These are phyloP conservation scores for Crotalus viridis DNA, from an alignment of 2,113 vertebrate species.

Conservation along the genomic window DNA sequence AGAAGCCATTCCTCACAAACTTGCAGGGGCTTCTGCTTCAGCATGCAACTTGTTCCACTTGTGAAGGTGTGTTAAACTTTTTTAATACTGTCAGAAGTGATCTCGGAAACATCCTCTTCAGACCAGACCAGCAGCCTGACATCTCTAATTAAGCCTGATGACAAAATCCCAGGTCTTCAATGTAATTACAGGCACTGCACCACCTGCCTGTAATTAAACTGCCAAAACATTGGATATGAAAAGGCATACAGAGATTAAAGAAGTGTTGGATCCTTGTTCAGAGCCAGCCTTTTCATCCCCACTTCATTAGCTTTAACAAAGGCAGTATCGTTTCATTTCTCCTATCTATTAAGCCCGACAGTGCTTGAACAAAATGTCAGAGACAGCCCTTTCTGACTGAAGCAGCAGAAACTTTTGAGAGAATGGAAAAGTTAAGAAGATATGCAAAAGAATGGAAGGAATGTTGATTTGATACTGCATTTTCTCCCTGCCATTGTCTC, in stretches of 20 bases:
- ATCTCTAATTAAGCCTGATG: constrained; percentile 60
- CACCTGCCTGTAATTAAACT: constrained; percentile 69
- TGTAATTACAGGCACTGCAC: constrained; percentile 56
- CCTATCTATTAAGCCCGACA: constrained; percentile 52
- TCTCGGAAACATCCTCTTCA: constrained; percentile 46
- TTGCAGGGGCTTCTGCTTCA: not conserved
- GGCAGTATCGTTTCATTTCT: constrained; percentile 53
- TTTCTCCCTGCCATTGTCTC: constrained; percentile 22
- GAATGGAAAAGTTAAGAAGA: not conserved
- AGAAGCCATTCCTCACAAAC: not conserved
- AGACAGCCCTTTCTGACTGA: constrained; percentile 6
- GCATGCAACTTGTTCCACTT: not conserved
- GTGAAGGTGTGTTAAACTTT: not conserved
- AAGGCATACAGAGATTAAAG: constrained; percentile 40
- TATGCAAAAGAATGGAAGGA: not conserved
- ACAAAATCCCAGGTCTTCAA: constrained; percentile 62
- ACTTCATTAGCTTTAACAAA: constrained; percentile 55
- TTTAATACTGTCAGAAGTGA: constrained; percentile 41
- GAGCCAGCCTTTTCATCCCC: constrained; percentile 45
- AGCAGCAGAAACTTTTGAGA: constrained; percentile 2
- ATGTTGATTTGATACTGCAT: not conserved
- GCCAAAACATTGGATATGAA: constrained; percentile 69
- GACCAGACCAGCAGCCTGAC: constrained; percentile 37
- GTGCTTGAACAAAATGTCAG: constrained; percentile 24
- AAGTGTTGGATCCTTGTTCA: constrained; percentile 35